Evolutionary conservation across 2,113 vertebrate species (phyloP), one percentile per base, ranked within the genome.

Genomic region (Clarias macrocephalus): DNA sequence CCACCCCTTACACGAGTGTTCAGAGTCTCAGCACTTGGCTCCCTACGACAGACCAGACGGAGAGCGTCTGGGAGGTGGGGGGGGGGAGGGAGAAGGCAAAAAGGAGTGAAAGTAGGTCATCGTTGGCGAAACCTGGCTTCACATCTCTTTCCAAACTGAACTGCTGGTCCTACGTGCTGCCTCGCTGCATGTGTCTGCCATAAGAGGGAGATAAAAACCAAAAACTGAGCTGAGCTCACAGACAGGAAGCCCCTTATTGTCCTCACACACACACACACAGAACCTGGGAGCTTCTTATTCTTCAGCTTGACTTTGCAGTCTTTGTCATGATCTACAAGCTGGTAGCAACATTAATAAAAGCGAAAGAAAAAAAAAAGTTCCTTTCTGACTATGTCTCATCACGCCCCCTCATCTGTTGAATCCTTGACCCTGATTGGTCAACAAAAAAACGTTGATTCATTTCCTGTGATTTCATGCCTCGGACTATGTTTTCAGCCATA

Each of bases 41-140:
- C 85, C 87, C 85, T 91, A 79, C 75, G 19, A 86, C 85, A 91
- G 90, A 90, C 86, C 89, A 85, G 86, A 89, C 86, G 48, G 59
- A 84, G 66, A 66, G 48, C 77, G 66, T 16, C 23, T n/a, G 23
- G 54, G 66, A 30, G 42, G n/a, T 13, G 56, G 5, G 18, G 33
- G 56, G 33, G 33, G 33, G 33, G 33, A 3, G 33, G 33, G 57
- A 63, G 33, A 59, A 81, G 33, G 42, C 48, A 80, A 48, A n/a
- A 77, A 80, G 82, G 85, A 92, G 86, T 72, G 90, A 93, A 95
- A 94, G 93, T 95, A 95, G 95, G 95, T 95, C 94, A 95, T 83
- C 90, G 84, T 94, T 89, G 90, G 79, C 62, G 92, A 94, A 48
- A 91, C 93, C 91, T 62, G 19, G 57, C 79, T 81, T 90, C 86